Evolutionary conservation across 2,888 invertebrate genomes (phyloP), one percentile per base, ranked within the genome.

Genomic region (Ametastegia equiseti): DNA sequence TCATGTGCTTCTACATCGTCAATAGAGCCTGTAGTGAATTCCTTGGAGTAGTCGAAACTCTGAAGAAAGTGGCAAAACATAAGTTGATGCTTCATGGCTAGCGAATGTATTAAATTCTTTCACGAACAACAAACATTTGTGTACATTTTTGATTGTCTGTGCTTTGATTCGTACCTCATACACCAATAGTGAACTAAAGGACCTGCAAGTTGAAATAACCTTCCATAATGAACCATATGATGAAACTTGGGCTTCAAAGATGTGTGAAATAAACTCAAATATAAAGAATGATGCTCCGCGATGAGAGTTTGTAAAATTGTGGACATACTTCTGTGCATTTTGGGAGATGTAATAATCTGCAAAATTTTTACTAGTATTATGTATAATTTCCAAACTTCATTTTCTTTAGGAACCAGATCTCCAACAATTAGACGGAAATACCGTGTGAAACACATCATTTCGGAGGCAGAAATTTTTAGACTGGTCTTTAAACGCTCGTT

Each of bases 231-330:
- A 7, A 82, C 23, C 13, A 84, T 30, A 79, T 63, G 23, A 79
- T 83, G 84, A 39, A 82, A 83, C 79, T 83, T 84, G 0, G 81
- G 82, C 50, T 82, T 84, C 23, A 84, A 63, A n/a, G n/a, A n/a
- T 47, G n/a, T 47, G 19, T 50, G 15, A 7, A 80, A 27, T 81
- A 47, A 0, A 82, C 27, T 65, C 83, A 83, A 19, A 82, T 13
- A 33, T 71, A 2, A 45, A 27, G 23, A 27, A 23, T 13, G 13
- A 87, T 83, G 82, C 7, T 36, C 50, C n/a, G 54, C 45, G 63
- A 81, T 47, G 23, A 83, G 60, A 27, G 80, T 42, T 0, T 80
- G 83, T 50, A 82, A 82, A 15, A 69, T 80, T 33, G n/a, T n/a
- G n/a, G n/a, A n/a, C n/a, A n/a, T n/a, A n/a, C n/a, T n/a, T n/a